phyloP scores from a whole-genome alignment of 2,888 invertebrate genomes.

The Melitaea athalia region DNA sequence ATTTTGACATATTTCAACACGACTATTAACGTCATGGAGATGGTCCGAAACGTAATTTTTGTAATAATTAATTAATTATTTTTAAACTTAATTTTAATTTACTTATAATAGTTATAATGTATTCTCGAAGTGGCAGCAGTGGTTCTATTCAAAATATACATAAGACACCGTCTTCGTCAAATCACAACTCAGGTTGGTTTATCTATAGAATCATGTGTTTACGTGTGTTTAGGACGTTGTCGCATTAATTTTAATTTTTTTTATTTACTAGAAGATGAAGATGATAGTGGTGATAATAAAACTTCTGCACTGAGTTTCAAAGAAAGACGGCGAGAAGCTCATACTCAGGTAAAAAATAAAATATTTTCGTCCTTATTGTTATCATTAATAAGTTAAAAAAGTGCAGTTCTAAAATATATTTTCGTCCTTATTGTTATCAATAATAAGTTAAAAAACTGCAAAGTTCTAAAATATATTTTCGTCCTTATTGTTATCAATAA shows the following conservation, averaged over 20 bases:
- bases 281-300: conserved; percentile 83
- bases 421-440: too few species aligned
- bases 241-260: conserved; percentile 10
- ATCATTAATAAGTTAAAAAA: not conserved
- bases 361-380: not conserved
- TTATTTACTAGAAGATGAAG: conserved; percentile 79
- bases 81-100: conserved; percentile 10
- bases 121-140: conserved; percentile 88
- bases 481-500: not conserved
- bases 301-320: conserved; percentile 91
- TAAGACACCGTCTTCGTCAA: conserved; percentile 89
- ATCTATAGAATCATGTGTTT: not conserved
- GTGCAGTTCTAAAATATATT: too few species aligned
- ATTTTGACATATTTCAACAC: too few species aligned
- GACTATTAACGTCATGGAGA: conserved; percentile 12
- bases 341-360: conserved; percentile 84
- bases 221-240: conserved; percentile 10
- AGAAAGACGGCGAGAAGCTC: conserved; percentile 95
- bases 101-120: conserved; percentile 64
- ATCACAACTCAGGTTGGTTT: conserved; percentile 87
- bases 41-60: conserved; percentile 15
- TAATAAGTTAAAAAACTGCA: not conserved
- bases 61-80: conserved; percentile 14
- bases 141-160: conserved; percentile 89
- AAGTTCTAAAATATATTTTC: not conserved